Conservation (phyloP, 2,888 invertebrate genomes). For the Empis stercorea region DNA sequence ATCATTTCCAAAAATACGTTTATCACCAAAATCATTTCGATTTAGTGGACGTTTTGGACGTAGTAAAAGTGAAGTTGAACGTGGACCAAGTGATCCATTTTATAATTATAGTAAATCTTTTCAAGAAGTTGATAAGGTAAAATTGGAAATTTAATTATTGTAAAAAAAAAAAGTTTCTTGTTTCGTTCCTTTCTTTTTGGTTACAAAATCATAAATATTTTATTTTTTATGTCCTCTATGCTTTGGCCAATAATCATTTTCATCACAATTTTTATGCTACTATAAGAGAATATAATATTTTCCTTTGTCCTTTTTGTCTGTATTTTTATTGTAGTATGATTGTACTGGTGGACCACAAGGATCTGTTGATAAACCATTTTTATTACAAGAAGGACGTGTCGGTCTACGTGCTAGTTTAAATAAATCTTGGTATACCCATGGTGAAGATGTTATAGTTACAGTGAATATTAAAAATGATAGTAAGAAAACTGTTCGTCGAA, state of each 20-base stretch:
- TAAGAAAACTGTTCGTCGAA: slow-evolving; percentile 67
- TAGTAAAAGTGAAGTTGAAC: slow-evolving; percentile 34
- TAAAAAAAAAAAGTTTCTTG: too few species aligned
- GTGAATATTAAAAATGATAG: slow-evolving; percentile 68
- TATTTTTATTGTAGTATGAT: too few species aligned
- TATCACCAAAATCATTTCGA: slow-evolving; percentile 33
- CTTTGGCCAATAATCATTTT: too few species aligned
- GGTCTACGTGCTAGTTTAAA: slow-evolving; percentile 67
- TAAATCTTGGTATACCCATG: slow-evolving; percentile 71
- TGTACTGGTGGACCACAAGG: slow-evolving; percentile 50
- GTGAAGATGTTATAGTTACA: slow-evolving; percentile 63
- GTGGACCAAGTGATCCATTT: slow-evolving; percentile 28
- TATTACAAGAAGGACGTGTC: slow-evolving; percentile 72
- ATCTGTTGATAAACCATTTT: slow-evolving; percentile 66
- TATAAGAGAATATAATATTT: too few species aligned
- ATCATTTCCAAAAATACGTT: slow-evolving; percentile 31
- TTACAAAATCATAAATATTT: too few species aligned
- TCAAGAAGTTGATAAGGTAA: slow-evolving; percentile 25
- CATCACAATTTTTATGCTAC: too few species aligned
- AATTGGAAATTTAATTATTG: too few species aligned
- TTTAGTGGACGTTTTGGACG: slow-evolving; percentile 34
- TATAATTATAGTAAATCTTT: slow-evolving; percentile 34
- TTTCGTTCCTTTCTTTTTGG: too few species aligned
- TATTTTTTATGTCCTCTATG: too few species aligned
- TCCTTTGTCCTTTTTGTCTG: too few species aligned